Percentiles rank a stretch among this genome's conserved stretches.
Conservation (phyloP, 1,140 invertebrate genomes). For the Cephus cinctus region DNA sequence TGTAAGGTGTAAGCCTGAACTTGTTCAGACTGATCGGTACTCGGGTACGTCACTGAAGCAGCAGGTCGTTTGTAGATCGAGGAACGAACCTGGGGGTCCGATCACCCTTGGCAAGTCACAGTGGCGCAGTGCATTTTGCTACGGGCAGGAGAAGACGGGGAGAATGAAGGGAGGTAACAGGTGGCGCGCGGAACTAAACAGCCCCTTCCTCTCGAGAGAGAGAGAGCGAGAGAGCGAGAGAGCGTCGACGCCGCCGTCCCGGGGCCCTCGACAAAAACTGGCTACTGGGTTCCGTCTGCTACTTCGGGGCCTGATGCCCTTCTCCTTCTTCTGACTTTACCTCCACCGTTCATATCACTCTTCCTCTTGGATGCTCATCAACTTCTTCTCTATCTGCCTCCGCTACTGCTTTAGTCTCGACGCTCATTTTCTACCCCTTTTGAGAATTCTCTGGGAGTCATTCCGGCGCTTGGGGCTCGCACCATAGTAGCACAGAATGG, state of each 20-base stretch:
- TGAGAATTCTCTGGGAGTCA: no score
- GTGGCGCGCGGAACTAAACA: constrained; percentile 51
- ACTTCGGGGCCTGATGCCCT: constrained; percentile 3
- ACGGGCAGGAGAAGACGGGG: constrained; percentile 22
- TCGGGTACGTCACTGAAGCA: constrained; percentile 7
- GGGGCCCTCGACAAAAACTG: constrained; percentile 39
- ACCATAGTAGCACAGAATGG: no score
- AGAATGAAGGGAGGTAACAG: constrained; percentile 43
- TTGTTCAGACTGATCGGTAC: constrained; percentile 9
- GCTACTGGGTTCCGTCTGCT: constrained; percentile 41
- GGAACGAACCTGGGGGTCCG: constrained; percentile 19
- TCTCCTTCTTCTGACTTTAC: constrained; percentile 16
- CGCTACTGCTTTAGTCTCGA: no score
- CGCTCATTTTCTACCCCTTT: no score
- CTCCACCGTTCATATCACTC: constrained; percentile 14
- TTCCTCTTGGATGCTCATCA: constrained; percentile 12
- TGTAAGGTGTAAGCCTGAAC: no score
- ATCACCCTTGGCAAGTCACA: constrained; percentile 22
- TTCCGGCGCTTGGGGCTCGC: no score
- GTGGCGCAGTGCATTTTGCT: no score
- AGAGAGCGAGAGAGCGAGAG: no score
- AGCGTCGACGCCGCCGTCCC: constrained; percentile 18
- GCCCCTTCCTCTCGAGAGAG: constrained; percentile 25
- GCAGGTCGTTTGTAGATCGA: constrained; percentile 11
- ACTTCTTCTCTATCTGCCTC: constrained; percentile 1